Evolutionary conservation across 1,140 invertebrate genomes (phyloP), one percentile per base, ranked within the genome.

Genomic region (Zophobas morio): DNA sequence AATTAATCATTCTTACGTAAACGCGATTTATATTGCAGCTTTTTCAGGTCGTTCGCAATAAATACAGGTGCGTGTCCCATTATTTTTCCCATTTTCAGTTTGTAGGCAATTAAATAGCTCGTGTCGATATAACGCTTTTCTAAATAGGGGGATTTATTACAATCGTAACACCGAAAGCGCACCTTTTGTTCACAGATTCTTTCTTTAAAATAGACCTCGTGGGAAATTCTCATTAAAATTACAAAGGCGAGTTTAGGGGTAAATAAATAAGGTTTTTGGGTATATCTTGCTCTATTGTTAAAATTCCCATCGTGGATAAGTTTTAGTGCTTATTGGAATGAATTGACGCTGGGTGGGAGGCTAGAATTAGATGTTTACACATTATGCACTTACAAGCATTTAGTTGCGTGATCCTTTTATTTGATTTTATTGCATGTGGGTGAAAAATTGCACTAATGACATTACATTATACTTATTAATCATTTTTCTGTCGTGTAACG

Each of bases 51-150:
- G 42, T 8, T 46, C 6, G 3, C 40, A 46, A 20, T 6, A 20
- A 51, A 51, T 51, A 20, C 49, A 51, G 49, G 49, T 51, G 49
- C 49, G 4, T 51, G n/a, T 6, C 49, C 49, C 49, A 51, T 51
- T 51, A 51, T 51, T 51, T 51, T 51, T 51, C n/a, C 49, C 3
- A 20, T 51, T 51, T 51, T 51, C 4, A 46, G 42, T 8, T 51
- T 51, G 49, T 51, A 51, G 49, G 49, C 20, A 51, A 51, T 51
- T 51, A 51, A 51, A 51, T 51, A 51, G n/a, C 20, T 20, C 20
- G 20, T 6, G 49, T 20, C 49, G 49, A 51, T 51, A 51, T 51
- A n/a, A 6, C 49, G n/a, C 6, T 8, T 3, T 46, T 8, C 42
- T 8, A 20, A 51, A 20, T 20, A 0, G 2, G 6, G 2, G 20